Evolutionary conservation across 2,888 invertebrate genomes (phyloP).

Genomic region (Trileptium ribeirensis): DNA sequence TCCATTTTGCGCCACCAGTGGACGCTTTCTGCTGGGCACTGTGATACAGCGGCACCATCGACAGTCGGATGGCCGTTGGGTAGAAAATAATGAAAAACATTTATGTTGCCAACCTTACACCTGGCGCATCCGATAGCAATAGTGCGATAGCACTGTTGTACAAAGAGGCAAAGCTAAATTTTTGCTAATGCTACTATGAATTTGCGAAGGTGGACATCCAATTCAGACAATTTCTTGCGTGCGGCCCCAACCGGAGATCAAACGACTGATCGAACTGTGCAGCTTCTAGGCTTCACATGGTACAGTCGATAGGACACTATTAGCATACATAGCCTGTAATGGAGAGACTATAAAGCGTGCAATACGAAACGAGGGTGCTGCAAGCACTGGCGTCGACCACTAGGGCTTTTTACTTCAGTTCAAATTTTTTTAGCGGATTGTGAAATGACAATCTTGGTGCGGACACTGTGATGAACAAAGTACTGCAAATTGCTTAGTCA

Average conservation of each 20-base stretch:
- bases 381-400: slow-evolving; percentile 29
- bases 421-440: slow-evolving; percentile 39
- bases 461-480: slow-evolving; percentile 36
- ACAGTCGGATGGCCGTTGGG: background rate
- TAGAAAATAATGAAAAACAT: slow-evolving; percentile 21
- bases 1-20: slow-evolving; percentile 35
- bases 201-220: slow-evolving; percentile 21
- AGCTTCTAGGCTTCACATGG: slow-evolving; percentile 12
- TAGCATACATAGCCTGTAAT: slow-evolving; percentile 23
- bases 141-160: slow-evolving; percentile 20
- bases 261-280: background rate
- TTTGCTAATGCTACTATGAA: slow-evolving; percentile 24
- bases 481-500: background rate
- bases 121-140: background rate
- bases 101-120: slow-evolving; percentile 34
- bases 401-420: slow-evolving; percentile 32
- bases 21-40: slow-evolving; percentile 30
- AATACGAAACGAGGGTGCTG: slow-evolving; percentile 31
- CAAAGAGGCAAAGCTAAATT: slow-evolving; percentile 26
- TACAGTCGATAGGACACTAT: slow-evolving; percentile 10
- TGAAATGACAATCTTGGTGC: slow-evolving; percentile 38
- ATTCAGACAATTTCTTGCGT: background rate
- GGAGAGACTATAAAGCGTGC: too few species aligned
- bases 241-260: background rate
- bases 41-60: slow-evolving; percentile 10